phyloP scores from a whole-genome alignment of 1,140 invertebrate genomes.

The Oppia nitens region DNA sequence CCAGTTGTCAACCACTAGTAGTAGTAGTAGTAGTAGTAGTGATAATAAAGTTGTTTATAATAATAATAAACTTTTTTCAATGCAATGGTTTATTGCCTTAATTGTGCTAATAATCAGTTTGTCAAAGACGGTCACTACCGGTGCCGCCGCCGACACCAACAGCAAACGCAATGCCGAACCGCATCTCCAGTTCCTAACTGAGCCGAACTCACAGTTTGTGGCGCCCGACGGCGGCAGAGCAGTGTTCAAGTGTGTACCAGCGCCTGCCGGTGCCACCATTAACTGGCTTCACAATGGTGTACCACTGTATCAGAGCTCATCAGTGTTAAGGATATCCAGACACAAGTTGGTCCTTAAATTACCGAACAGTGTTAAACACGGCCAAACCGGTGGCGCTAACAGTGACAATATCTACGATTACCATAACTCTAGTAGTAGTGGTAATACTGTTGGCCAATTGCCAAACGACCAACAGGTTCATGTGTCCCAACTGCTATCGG shows the following conservation, averaged over 20 bases:
- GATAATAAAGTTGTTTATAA: too few relatives aligned
- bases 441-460: neutral
- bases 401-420: neutral
- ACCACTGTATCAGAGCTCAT: neutral
- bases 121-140: neutral
- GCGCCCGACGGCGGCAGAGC: constrained; percentile 1
- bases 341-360: constrained; percentile 8
- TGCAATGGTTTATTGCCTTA: neutral
- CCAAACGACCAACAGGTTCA: neutral
- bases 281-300: constrained; percentile 18
- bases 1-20: too few relatives aligned
- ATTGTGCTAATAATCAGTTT: neutral
- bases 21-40: too few relatives aligned
- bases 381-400: too few relatives aligned
- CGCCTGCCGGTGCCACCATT: constrained; percentile 12
- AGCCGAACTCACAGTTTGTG: constrained; percentile 13
- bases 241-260: constrained; percentile 14
- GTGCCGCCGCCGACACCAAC: neutral
- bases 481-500: neutral
- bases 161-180: neutral
- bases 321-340: neutral
- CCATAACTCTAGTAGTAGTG: neutral
- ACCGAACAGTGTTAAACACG: neutral
- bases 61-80: too few relatives aligned
- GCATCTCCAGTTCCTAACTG: constrained; percentile 10